Evolutionary conservation across 2,113 vertebrate species (phyloP).

Genomic region (Trematomus loennbergii): DNA sequence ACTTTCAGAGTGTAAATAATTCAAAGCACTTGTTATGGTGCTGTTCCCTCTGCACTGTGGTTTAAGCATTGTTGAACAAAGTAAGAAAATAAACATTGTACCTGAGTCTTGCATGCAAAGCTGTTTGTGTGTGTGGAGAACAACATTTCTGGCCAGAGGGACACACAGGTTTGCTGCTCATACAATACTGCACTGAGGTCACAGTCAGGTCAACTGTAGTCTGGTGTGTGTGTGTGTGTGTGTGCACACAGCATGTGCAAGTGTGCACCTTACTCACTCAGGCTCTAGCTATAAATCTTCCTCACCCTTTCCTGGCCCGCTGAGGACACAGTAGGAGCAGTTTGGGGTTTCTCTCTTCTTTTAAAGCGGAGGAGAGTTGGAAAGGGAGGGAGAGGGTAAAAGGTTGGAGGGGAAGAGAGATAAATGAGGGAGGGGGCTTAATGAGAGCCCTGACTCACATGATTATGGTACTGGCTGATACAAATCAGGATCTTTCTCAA

Average conservation of each 20-base stretch:
- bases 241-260: constrained; percentile 15
- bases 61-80: constrained; percentile 55
- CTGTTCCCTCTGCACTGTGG: constrained; percentile 39
- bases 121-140: constrained; percentile 11
- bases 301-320: constrained; percentile 53
- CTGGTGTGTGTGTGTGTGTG: constrained; percentile 33
- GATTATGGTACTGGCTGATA: constrained; percentile 76
- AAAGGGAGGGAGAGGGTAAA: constrained; percentile 12
- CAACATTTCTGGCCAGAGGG: constrained; percentile 27
- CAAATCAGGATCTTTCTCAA: constrained; percentile 79
- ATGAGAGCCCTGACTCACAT: constrained; percentile 71
- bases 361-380: constrained; percentile 26
- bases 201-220: constrained; percentile 65
- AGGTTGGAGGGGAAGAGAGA: constrained; percentile 62
- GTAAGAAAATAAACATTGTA: not conserved
- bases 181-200: constrained; percentile 58
- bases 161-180: constrained; percentile 43
- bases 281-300: constrained; percentile 74
- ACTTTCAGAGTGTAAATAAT: constrained; percentile 73
- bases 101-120: constrained; percentile 7
- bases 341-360: constrained; percentile 35
- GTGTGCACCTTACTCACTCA: constrained; percentile 63
- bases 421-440: constrained; percentile 66
- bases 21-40: constrained; percentile 53
- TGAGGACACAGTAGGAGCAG: constrained; percentile 49